Percentiles rank a stretch among this genome's conserved stretches.
These are phyloP conservation scores for Mesoclemmys tuberculata DNA, from an alignment of 2,113 vertebrate genomes.

Conservation along the genomic window DNA sequence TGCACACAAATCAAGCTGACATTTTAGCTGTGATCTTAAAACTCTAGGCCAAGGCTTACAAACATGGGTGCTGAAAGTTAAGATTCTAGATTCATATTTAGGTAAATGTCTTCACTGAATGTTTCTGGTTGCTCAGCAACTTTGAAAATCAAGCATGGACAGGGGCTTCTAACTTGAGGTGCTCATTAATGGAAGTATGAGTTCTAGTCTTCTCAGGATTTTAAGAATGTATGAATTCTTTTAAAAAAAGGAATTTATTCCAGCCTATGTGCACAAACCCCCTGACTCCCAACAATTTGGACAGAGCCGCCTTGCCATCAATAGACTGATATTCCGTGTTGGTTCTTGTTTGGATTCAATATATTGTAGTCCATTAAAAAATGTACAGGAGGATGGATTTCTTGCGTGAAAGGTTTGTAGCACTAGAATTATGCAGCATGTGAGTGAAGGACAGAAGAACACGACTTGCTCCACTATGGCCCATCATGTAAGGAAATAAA, in stretches of 20 bases:
- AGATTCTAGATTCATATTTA: neutral
- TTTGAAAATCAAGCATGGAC: neutral
- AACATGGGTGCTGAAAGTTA: neutral
- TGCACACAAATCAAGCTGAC: neutral
- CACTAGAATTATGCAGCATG: neutral
- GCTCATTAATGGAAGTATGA: neutral
- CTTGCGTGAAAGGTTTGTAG: neutral
- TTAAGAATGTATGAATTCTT: neutral
- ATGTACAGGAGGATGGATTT: neutral
- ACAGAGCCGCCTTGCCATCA: neutral
- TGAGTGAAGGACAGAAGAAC: neutral
- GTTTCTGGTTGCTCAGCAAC: neutral
- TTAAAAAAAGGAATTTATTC: neutral
- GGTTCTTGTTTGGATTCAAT: neutral
- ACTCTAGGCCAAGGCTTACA: neutral
- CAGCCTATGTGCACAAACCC: neutral
- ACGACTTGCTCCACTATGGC: neutral
- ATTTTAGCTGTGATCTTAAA: neutral
- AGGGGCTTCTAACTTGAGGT: neutral
- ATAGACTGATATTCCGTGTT: neutral
- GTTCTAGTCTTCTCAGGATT: neutral
- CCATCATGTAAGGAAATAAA: conserved; percentile 59
- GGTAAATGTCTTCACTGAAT: neutral
- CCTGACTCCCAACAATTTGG: neutral
- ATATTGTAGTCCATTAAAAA: neutral